Evolutionary conservation across 1,140 invertebrate genomes (phyloP), one percentile per base, ranked within the genome.

Genomic region (Leptinotarsa defecta): DNA sequence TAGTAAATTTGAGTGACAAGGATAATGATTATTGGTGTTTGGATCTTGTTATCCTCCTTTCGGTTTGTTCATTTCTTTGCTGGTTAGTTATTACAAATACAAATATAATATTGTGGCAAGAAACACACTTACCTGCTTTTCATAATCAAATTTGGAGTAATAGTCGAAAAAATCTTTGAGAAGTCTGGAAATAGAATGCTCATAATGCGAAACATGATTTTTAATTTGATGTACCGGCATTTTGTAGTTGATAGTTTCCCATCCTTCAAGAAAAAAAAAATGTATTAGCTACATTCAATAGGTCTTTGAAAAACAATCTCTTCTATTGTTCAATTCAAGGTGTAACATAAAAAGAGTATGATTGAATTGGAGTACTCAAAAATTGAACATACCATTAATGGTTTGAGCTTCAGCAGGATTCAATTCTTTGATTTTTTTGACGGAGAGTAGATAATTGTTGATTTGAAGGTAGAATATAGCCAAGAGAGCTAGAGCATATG

Each of bases 401-500:
- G 75, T 24, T 72, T 63, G 48, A 17, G 71, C 24, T 65, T 73
- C 62, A 20, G 17, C 34, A 6, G 74, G 64, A 77, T 83, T 81
- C n/a, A 83, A 63, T 71, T 78, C 49, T 64, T 74, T 77, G 13
- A 84, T n/a, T 67, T 76, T 62, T 63, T 77, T 73, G 15, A 85
- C 80, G 1, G 84, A 78, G 5, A 80, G 70, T 22, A 86, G 75
- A 77, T 81, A 85, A 4, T 78, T 76, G 20, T 77, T 76, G 2
- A 71, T 70, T 81, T 86, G 85, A 20, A 88, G 77, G 78, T 84
- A 88, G 80, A 87, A 87, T 34, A 88, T 80, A 4, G 84, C 84
- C 78, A 88, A 78, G 71, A 87, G 83, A 0, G 83, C 82, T 3
- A 88, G 77, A 3, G 86, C 84, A 77, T 88, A 88, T 68, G 84